Base-by-base conservation (phyloP, 37 sponge, comb jelly and placozoan species). In the Aplysina aerophoba region DNA sequence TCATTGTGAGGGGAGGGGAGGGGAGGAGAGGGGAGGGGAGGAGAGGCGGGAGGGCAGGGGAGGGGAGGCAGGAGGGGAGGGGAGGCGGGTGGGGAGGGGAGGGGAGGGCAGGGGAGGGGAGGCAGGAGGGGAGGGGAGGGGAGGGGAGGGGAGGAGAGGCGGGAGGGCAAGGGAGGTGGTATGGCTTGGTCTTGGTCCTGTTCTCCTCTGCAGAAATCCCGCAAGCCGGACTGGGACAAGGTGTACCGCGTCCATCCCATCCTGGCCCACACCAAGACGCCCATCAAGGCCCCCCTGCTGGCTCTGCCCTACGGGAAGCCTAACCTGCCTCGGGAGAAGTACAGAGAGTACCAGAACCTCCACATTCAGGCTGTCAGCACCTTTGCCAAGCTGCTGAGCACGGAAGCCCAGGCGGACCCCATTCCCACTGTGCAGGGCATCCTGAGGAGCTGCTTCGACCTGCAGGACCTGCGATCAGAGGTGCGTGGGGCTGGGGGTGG, bases 241-340 rank as follows among this genome's bases (percentile, higher is more conserved):
- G 83, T 94, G 50, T 94, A 94, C 40, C 54, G 88, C 50, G 36
- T 37, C 20, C 84, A 88, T 61, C 92, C 90, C 59, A 84, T 87
- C 15, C 86, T 96, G 54, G 38, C 65, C 63, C 87, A 88, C 44
- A 81, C 89, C 40, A 86, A 31, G 64, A 89, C 86, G 28, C 92
- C 93, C 72, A 89, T 96, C 59, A 96, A 91, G 54, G 59, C 89
- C 31, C 91, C 96, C 31, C 86, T 96, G 22, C 83, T 96, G 61
- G 92, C 96, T 38, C 86, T 96, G 41, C 94, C 96, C 58, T 96
- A 93, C 81, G 96, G 96, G 0, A 93, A 96, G 65, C 91, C 93
- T 21, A 83, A 88, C 56, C 81, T 90, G 19, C 87, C 81, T 41
- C 83, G 81, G 14, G 87, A 88, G 36, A 93, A 93, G 79, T 85